Evolutionary conservation across 1,140 invertebrate species (phyloP).

Genomic region (Drosophila tristis): DNA sequence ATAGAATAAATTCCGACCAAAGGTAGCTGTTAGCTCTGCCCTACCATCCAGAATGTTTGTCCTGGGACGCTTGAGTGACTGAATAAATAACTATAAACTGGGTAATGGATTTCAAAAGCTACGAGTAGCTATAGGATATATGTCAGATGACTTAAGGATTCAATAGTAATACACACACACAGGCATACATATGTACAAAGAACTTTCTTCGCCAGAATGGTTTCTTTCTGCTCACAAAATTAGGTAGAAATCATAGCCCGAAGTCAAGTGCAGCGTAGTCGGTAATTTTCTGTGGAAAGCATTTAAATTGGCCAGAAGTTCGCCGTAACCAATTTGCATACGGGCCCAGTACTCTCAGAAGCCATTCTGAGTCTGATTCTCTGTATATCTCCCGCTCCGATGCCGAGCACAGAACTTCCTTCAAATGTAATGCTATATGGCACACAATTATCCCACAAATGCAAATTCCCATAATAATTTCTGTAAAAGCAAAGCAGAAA

Average conservation of each 20-base stretch:
- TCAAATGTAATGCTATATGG: constrained; percentile 69
- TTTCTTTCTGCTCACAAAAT: neutral
- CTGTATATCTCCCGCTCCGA: neutral
- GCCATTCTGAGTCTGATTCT: constrained; percentile 9
- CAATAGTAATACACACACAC: too few relatives aligned
- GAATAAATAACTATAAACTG: too few relatives aligned
- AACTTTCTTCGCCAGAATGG: neutral
- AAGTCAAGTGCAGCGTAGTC: constrained; percentile 18
- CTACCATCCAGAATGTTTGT: too few relatives aligned
- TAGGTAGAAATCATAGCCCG: constrained; percentile 12
- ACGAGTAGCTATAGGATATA: too few relatives aligned
- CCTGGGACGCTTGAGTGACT: too few relatives aligned
- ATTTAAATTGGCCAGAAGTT: constrained; percentile 32
- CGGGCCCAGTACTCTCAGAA: neutral
- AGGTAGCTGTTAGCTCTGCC: too few relatives aligned
- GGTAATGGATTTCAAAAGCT: too few relatives aligned
- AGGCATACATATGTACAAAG: neutral
- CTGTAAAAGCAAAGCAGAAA: constrained; percentile 57
- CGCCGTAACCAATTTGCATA: constrained; percentile 34
- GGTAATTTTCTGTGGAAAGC: constrained; percentile 20
- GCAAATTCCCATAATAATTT: constrained; percentile 57
- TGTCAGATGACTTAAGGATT: too few relatives aligned
- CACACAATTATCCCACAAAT: constrained; percentile 41
- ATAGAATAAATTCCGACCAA: too few relatives aligned
- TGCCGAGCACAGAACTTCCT: constrained; percentile 41